Conservation (phyloP, 2,113 vertebrate genomes). For the Hystrix brachyura region DNA sequence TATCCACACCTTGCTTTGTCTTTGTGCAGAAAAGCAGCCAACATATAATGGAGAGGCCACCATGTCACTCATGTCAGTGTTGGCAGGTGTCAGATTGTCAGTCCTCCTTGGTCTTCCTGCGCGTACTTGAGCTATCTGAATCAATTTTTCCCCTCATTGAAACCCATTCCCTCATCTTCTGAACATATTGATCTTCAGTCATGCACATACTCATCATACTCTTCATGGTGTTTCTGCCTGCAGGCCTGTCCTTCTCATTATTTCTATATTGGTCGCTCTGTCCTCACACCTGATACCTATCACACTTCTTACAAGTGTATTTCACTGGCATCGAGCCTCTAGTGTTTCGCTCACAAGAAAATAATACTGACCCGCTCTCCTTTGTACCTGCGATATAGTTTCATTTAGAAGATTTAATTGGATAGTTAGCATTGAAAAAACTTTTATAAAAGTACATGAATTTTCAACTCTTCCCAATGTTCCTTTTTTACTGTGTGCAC, state of each 20-base stretch:
- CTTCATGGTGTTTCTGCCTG: conserved; percentile 77
- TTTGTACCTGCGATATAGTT: conserved; percentile 43
- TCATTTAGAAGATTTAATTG: conserved; percentile 50
- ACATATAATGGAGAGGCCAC: neutral
- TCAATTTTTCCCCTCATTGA: conserved; percentile 66
- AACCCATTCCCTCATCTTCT: conserved; percentile 76
- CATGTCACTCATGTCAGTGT: neutral
- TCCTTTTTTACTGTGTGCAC: neutral
- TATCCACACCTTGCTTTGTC: neutral
- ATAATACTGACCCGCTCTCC: neutral
- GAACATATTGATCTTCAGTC: conserved; percentile 81
- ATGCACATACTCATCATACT: conserved; percentile 71
- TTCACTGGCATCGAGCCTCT: conserved; percentile 79
- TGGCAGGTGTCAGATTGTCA: neutral
- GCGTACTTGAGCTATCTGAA: conserved; percentile 35
- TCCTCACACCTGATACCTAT: conserved; percentile 81
- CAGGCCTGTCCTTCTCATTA: conserved; percentile 79
- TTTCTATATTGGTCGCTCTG: conserved; percentile 79
- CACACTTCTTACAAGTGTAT: conserved; percentile 77
- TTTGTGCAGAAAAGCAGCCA: neutral
- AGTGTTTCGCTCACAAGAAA: conserved; percentile 66
- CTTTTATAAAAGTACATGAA: neutral
- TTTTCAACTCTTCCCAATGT: neutral
- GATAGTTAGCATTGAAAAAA: conserved; percentile 14
- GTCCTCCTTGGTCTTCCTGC: conserved; percentile 53